These are phyloP conservation scores for Caenorhabditis sp. DNA, from an alignment of 2,888 invertebrate genomes.

Conservation along the genomic window DNA sequence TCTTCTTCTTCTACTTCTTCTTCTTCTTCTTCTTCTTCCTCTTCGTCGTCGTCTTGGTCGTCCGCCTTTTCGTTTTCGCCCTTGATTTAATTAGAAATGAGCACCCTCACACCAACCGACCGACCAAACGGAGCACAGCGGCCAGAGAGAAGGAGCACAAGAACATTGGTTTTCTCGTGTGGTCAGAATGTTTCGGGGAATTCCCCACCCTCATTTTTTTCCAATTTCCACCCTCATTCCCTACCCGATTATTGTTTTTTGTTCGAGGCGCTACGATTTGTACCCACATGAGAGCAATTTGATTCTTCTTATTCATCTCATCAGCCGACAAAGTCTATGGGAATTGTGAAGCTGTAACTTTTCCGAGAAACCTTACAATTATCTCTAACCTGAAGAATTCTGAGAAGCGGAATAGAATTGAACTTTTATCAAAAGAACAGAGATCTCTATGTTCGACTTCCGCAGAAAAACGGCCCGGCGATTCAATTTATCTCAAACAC, in stretches of 20 bases:
- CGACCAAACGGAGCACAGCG: too few relatives aligned
- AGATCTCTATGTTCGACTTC: too few relatives aligned
- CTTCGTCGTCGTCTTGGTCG: not conserved
- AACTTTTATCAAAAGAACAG: too few relatives aligned
- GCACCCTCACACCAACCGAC: constrained; percentile 43
- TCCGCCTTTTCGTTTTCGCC: constrained; percentile 4
- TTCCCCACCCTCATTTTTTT: not conserved
- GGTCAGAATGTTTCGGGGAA: not conserved
- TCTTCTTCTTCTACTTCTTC: too few relatives aligned
- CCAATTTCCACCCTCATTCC: not conserved
- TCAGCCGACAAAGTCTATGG: too few relatives aligned
- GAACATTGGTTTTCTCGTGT: constrained; percentile 44
- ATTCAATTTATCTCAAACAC: not conserved
- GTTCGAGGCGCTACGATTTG: too few relatives aligned
- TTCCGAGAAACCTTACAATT: too few relatives aligned
- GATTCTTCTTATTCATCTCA: not conserved
- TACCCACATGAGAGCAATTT: not conserved
- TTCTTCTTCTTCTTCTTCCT: not conserved
- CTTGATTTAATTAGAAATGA: constrained; percentile 54
- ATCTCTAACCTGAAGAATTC: too few relatives aligned
- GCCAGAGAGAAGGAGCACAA: too few relatives aligned
- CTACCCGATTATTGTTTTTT: not conserved
- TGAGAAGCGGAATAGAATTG: too few relatives aligned
- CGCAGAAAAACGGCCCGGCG: too few relatives aligned
- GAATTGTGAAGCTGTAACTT: too few relatives aligned